These are phyloP conservation scores for Riparia riparia DNA, from an alignment of 2,113 vertebrate genomes.

Conservation along the genomic window DNA sequence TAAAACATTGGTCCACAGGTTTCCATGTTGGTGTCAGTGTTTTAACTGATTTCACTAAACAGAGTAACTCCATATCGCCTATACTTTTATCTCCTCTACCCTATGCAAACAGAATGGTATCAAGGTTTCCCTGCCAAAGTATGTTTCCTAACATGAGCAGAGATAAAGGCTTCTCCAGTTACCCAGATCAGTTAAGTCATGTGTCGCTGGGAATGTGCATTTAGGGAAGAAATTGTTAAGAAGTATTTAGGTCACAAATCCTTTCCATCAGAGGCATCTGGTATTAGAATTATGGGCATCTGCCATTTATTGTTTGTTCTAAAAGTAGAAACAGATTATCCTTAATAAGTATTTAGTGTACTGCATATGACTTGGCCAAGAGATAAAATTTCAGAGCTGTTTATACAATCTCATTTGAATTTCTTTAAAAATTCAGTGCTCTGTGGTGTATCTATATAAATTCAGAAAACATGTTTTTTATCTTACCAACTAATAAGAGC, in stretches of 20 bases:
- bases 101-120: neutral
- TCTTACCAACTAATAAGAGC: neutral
- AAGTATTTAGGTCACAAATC: conserved; percentile 72
- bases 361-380: neutral
- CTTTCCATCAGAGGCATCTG: conserved; percentile 56
- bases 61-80: neutral
- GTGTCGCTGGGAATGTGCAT: neutral
- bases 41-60: neutral
- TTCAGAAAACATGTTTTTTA: neutral
- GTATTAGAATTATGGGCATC: conserved; percentile 56
- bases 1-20: neutral
- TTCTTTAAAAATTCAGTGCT: neutral
- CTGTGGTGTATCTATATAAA: neutral
- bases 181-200: neutral
- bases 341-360: conserved; percentile 61
- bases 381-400: conserved; percentile 50
- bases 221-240: conserved; percentile 35
- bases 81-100: neutral
- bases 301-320: conserved; percentile 51
- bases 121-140: neutral
- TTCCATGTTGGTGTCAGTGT: neutral
- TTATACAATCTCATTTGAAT: neutral
- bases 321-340: conserved; percentile 55
- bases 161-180: neutral
- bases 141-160: neutral